Evolutionary conservation across 2,888 invertebrate genomes (phyloP), one percentile per base, ranked within the genome.

Genomic region (Thumatha senex): DNA sequence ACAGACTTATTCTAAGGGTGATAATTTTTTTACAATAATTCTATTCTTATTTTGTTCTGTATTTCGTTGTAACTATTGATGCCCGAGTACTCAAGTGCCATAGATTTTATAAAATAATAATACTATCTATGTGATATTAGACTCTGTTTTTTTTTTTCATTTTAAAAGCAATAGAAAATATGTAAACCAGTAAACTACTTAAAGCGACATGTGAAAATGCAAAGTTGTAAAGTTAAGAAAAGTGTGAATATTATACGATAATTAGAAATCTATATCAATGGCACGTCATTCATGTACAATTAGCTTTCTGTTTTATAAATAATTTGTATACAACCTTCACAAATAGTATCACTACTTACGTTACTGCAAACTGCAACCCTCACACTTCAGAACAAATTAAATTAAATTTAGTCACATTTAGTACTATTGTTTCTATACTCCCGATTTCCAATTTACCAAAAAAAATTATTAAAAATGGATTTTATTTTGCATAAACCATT

Each of bases 341-440:
- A 10, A 39, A 40, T 46, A 42, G 45, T 56, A 40, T 42, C 42
- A 44, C 33, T 40, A 58, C 54, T 58, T 70, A 72, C 70, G 58
- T 74, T 71, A 70, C 69, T 74, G 68, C 18, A 24, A 24, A n/a
- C n/a, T n/a, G n/a, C 76, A 72, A 78, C 70, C 69, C 72, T 78
- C 78, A 83, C 74, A 70, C 78, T 84, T 84, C 76, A 76, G 76
- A 85, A 86, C 79, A 83, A 86, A 87, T 79, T 85, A 83, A 86
- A 87, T 79, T 85, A 86, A 86, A 86, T 80, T 80, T 83, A 86
- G 83, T 85, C 88, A 88, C 86, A 78, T 79, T 76, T 24, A 24
- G 18, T 68, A 68, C 31, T 48, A 54, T 61, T 56, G 67, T 61
- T 64, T 73, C 63, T 67, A 57, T 58, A 63, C 4, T 3, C 41